Base-by-base conservation (phyloP, 2,888 invertebrate genomes). In the Brachycybe producta region DNA sequence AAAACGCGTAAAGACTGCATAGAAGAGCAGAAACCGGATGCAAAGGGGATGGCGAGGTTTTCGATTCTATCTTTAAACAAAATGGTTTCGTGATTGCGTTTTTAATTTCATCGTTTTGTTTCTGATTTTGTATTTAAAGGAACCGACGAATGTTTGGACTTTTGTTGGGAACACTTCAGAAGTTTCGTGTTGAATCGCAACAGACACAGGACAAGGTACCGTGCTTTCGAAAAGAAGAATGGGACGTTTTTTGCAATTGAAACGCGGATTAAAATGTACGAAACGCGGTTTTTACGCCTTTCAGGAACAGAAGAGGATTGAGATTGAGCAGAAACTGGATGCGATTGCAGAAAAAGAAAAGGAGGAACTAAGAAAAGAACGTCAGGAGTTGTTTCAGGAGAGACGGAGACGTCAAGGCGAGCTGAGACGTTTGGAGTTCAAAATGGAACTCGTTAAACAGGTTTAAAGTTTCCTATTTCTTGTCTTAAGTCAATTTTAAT, bases 141-240 rank as follows among this genome's bases (percentile, higher is more conserved):
- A 97, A 97, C 69, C 76, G 84, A 55, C 77, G 97, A 51, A 95
- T 98, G 82, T 95, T 98, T 71, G 94, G 95, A 7, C 83, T 92
- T 19, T 72, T 98, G 38, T 70, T 97, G 48, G 95, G 97, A 3
- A 97, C 97, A 13, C 69, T 98, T 58, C 88, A 92, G 64, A 88
- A 87, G 67, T 97, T 97, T 66, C 84, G 90, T 61, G 86, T 87
- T 63, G 94, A 95, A 64, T 91, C 94, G 69, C 86, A 86, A 51
- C 82, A 81, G 49, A 70, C 87, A 57, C 87, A 88, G 67, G 82
- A 83, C 60, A 41, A 53, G 43, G 53, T 53, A n/a, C n/a, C n/a
- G n/a, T n/a, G n/a, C n/a, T n/a, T n/a, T n/a, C n/a, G n/a, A n/a
- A n/a, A n/a, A n/a, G n/a, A n/a, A n/a, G n/a, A n/a, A n/a, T n/a